Evolutionary conservation across 2,888 invertebrate genomes (phyloP).

Genomic region (Lithophane leautieri): DNA sequence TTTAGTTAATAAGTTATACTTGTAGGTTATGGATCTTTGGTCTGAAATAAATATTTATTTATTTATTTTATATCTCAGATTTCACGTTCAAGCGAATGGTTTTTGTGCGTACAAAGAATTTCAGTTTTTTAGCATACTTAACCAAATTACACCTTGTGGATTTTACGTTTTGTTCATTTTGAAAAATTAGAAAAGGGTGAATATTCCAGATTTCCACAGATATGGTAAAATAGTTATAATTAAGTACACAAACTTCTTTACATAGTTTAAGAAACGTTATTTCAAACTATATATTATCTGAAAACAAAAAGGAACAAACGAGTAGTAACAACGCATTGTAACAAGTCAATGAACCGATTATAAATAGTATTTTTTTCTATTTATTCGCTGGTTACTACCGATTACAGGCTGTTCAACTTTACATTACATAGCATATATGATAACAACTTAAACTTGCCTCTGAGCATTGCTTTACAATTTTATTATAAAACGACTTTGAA

Average conservation of each 20-base stretch:
- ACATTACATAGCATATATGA: slow-evolving; percentile 49
- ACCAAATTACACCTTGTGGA: background rate
- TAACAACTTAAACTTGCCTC: slow-evolving; percentile 39
- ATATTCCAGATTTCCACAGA: background rate
- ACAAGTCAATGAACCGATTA: slow-evolving; percentile 62
- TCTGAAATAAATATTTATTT: too few species aligned
- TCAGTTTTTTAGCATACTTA: background rate
- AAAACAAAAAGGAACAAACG: slow-evolving; percentile 29
- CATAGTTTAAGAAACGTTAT: background rate
- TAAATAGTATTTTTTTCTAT: slow-evolving; percentile 55
- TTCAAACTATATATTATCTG: slow-evolving; percentile 12
- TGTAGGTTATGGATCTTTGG: too few species aligned
- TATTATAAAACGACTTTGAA: slow-evolving; percentile 4
- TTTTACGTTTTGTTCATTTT: background rate
- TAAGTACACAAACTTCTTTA: slow-evolving; percentile 7
- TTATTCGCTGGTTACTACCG: slow-evolving; percentile 40
- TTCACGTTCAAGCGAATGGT: background rate
- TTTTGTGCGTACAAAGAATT: background rate
- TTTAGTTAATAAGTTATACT: too few species aligned
- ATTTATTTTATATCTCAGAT: background rate
- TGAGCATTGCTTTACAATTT: slow-evolving; percentile 26
- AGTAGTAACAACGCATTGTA: slow-evolving; percentile 44
- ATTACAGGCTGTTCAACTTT: slow-evolving; percentile 63
- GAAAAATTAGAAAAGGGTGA: background rate
- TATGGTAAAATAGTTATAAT: background rate